phyloP scores from a whole-genome alignment of 2,888 invertebrate species.

The Trissolcus brochymenae region DNA sequence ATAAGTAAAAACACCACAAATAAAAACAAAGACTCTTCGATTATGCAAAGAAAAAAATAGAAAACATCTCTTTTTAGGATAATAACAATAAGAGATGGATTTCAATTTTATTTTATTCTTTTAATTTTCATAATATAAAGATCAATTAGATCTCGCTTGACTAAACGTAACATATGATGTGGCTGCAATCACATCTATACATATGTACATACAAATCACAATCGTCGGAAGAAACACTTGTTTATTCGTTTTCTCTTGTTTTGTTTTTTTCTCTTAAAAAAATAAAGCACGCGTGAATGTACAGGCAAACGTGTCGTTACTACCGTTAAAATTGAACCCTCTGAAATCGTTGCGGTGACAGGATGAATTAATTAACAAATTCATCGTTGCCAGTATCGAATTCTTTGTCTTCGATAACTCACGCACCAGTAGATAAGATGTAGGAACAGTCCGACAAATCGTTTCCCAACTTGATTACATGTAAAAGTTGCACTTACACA shows the following conservation, averaged over 20 bases:
- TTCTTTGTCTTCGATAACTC: conserved; percentile 20
- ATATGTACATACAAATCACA: conserved; percentile 59
- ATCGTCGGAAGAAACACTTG: conserved; percentile 53
- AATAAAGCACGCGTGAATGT: conserved; percentile 55
- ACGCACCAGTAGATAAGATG: conserved; percentile 39
- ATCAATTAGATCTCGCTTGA: conserved; percentile 58
- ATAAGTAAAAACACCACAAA: not conserved
- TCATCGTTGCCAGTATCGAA: no score
- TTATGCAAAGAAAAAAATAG: no score
- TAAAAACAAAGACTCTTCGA: no score
- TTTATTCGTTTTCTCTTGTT: conserved; percentile 11
- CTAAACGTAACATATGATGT: conserved; percentile 55
- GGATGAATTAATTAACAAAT: conserved; percentile 7
- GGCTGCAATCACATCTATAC: conserved; percentile 57
- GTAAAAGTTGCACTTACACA: conserved; percentile 55
- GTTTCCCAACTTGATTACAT: conserved; percentile 28
- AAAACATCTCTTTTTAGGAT: no score
- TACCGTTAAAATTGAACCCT: conserved; percentile 19
- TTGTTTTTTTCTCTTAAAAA: conserved; percentile 48
- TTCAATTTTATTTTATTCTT: conserved; percentile 14
- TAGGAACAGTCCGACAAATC: conserved; percentile 10
- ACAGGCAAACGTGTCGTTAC: conserved; percentile 39
- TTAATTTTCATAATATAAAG: conserved; percentile 63
- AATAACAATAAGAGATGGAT: not conserved
- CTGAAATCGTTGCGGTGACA: conserved; percentile 11